A percentile compares a stretch with the other conserved stretches of the same genome.
Conservation (phyloP, 2,888 invertebrate genomes). For the Embidobia sp. region DNA sequence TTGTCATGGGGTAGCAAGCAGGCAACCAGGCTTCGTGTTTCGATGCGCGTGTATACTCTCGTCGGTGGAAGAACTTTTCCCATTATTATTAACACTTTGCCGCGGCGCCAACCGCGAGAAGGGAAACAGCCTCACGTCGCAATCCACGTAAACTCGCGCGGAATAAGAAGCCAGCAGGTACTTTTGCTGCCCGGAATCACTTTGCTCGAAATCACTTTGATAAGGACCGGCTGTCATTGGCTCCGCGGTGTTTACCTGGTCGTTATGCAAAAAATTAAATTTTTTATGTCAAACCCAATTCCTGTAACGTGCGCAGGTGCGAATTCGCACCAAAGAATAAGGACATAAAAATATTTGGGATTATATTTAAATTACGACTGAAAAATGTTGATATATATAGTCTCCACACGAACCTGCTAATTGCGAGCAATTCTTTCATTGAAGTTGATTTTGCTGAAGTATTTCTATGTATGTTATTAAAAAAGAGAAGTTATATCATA, state of each 20-base stretch:
- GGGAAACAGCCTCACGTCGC: conserved; percentile 13
- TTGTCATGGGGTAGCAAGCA: conserved; percentile 72
- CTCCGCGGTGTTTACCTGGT: no score
- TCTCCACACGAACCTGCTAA: no score
- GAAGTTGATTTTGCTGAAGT: not conserved
- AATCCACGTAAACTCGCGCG: conserved; percentile 27
- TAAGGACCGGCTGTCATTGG: conserved; percentile 19
- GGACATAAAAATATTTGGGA: no score
- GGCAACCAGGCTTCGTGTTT: conserved; percentile 42
- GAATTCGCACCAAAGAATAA: no score
- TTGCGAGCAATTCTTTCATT: no score
- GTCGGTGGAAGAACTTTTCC: conserved; percentile 72
- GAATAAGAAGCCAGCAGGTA: conserved; percentile 21
- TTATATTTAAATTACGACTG: no score
- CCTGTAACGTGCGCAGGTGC: no score
- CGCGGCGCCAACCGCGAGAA: conserved; percentile 29
- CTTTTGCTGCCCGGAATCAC: conserved; percentile 11
- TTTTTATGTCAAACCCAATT: no score
- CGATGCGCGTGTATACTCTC: conserved; percentile 44
- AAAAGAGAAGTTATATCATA: conserved; percentile 4
- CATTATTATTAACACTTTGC: conserved; percentile 78
- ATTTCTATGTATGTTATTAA: not conserved
- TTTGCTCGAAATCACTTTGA: conserved; percentile 20
- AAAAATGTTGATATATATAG: no score
- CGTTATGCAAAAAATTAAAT: conserved; percentile 1